phyloP scores from a whole-genome alignment of 1,140 invertebrate genomes.

The Aleiodes sp. region DNA sequence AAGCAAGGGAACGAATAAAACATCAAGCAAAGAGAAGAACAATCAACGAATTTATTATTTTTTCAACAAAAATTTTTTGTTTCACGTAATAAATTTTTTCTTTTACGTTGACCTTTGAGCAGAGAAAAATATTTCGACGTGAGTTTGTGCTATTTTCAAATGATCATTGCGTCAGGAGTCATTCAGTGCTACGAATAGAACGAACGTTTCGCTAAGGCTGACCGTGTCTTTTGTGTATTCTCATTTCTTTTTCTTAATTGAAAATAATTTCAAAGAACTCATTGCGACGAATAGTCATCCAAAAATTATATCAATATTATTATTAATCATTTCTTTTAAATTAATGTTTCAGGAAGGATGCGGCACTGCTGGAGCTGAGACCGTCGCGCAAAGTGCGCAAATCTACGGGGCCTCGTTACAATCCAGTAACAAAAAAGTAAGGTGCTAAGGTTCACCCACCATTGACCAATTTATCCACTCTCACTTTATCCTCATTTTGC shows the following conservation, averaged over 20 bases:
- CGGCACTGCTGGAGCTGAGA: conserved; percentile 58
- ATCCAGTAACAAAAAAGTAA: conserved; percentile 60
- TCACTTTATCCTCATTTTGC: background rate
- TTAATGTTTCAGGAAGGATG: conserved; percentile 57
- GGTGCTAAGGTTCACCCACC: conserved; percentile 33
- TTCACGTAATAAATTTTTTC: too few relatives aligned
- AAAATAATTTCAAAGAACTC: conserved; percentile 25
- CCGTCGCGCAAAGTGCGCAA: conserved; percentile 56
- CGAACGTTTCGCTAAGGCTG: background rate
- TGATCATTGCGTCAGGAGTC: conserved; percentile 44
- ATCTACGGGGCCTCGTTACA: conserved; percentile 47
- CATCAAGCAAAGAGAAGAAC: too few relatives aligned
- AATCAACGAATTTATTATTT: too few relatives aligned
- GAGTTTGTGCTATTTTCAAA: conserved; percentile 45
- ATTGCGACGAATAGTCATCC: background rate
- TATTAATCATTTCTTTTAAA: conserved; percentile 24
- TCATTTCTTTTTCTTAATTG: background rate
- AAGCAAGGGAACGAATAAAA: too few relatives aligned
- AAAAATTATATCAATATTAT: background rate
- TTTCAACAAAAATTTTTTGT: too few relatives aligned
- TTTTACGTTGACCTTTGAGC: conserved; percentile 6
- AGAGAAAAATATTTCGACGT: conserved; percentile 2
- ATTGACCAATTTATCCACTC: background rate
- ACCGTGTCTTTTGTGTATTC: conserved; percentile 2
- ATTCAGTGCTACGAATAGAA: conserved; percentile 52